Conservation (phyloP, 2,113 vertebrate genomes). For the Mirza zaza region DNA sequence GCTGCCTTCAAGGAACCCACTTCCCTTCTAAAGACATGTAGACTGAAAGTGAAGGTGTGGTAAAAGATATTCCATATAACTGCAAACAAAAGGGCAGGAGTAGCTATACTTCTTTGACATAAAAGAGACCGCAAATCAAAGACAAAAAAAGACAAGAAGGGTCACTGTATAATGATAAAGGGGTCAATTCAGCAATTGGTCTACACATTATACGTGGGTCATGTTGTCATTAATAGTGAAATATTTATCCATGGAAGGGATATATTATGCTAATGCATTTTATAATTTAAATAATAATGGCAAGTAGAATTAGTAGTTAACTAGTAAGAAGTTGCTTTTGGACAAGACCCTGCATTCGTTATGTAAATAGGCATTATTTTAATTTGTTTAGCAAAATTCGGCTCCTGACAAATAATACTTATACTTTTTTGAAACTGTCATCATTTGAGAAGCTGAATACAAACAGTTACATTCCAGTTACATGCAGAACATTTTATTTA, state of each 20-base stretch:
- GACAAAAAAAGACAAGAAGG: no score
- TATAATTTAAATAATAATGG: constrained; percentile 16
- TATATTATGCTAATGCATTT: neutral
- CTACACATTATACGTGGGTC: neutral
- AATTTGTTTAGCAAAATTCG: constrained; percentile 19
- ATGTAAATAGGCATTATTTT: neutral
- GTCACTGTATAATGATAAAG: no score
- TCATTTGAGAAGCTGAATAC: neutral
- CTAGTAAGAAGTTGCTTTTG: neutral
- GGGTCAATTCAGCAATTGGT: neutral
- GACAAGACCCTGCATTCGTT: neutral
- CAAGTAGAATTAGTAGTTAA: neutral
- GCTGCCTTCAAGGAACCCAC: no score
- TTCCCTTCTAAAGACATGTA: no score
- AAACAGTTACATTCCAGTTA: neutral
- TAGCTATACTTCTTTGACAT: no score
- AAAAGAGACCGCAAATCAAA: no score
- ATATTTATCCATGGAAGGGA: neutral
- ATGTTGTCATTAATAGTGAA: neutral
- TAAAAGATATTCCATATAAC: no score
- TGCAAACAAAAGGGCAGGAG: no score
- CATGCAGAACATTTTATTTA: constrained; percentile 23
- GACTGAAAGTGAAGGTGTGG: no score
- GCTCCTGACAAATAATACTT: neutral
- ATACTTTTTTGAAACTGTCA: neutral